Evolutionary conservation across 2,113 vertebrate genomes (phyloP).

Genomic region (Psilopogon haemacephalus): DNA sequence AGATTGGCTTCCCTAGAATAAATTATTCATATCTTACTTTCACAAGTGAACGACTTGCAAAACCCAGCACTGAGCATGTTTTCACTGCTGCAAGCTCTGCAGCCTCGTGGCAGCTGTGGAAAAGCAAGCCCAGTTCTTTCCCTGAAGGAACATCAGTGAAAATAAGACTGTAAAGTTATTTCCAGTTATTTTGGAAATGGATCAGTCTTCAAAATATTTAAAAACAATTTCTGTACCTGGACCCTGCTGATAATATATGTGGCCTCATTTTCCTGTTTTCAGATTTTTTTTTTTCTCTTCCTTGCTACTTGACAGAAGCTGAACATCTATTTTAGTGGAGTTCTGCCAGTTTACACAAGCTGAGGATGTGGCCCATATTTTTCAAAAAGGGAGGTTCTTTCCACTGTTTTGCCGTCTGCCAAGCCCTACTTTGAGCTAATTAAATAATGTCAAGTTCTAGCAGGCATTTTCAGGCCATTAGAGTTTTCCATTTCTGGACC

Average conservation of each 20-base stretch:
- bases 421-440: constrained; percentile 26
- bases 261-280: not conserved
- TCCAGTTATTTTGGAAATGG: not conserved
- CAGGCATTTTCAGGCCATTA: not conserved
- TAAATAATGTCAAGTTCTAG: constrained; percentile 15
- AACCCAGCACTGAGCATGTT: not conserved
- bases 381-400: constrained; percentile 54
- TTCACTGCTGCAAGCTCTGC: not conserved
- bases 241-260: not conserved
- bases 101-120: not conserved
- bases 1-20: constrained; percentile 11
- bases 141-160: not conserved
- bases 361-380: constrained; percentile 52
- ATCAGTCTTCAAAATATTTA: not conserved
- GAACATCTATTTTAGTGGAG: constrained; percentile 22
- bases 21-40: constrained; percentile 46
- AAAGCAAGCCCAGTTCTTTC: not conserved
- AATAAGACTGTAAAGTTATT: not conserved
- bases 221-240: not conserved
- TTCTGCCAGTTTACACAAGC: constrained; percentile 45
- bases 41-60: constrained; percentile 34
- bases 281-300: constrained; percentile 6
- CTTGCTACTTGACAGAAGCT: not conserved
- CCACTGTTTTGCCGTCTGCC: constrained; percentile 50
- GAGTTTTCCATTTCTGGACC: constrained; percentile 17